These are phyloP conservation scores for Sapayoa aenigma DNA, from an alignment of 2,113 vertebrate species.

Conservation along the genomic window DNA sequence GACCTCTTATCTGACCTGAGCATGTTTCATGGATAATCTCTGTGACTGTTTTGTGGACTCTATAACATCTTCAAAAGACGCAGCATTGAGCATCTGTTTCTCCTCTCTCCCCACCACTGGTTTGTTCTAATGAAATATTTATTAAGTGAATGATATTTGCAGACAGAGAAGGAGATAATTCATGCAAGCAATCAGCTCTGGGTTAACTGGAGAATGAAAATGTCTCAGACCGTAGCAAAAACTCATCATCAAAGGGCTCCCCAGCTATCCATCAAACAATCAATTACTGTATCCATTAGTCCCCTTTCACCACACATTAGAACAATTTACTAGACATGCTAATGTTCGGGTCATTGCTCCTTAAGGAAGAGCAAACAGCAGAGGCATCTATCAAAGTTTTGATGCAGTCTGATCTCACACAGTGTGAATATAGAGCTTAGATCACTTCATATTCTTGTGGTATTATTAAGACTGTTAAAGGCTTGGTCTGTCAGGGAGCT, in stretches of 20 bases:
- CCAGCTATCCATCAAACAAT: conserved; percentile 24
- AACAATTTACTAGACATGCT: conserved; percentile 62
- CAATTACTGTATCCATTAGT: conserved; percentile 64
- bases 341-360: conserved; percentile 48
- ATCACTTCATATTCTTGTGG: not conserved
- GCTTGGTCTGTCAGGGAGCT: not conserved
- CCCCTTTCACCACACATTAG: conserved; percentile 63
- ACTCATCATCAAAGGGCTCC: conserved; percentile 49
- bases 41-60: not conserved
- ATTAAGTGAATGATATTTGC: conserved; percentile 46
- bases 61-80: not conserved
- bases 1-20: not conserved
- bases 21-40: not conserved
- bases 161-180: conserved; percentile 48
- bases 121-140: conserved; percentile 54
- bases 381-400: conserved; percentile 53
- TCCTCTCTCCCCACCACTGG: not conserved
- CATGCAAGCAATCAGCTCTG: conserved; percentile 26
- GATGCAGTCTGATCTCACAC: conserved; percentile 22
- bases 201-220: conserved; percentile 34
- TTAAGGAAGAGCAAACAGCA: conserved; percentile 47
- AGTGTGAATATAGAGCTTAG: not conserved
- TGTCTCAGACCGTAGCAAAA: conserved; percentile 41
- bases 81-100: not conserved
- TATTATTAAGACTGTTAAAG: not conserved